Percentiles rank a stretch among this genome's conserved stretches.
Evolutionary conservation across 2,113 vertebrate genomes (phyloP).

Genomic region (Dromaius novaehollandiae): DNA sequence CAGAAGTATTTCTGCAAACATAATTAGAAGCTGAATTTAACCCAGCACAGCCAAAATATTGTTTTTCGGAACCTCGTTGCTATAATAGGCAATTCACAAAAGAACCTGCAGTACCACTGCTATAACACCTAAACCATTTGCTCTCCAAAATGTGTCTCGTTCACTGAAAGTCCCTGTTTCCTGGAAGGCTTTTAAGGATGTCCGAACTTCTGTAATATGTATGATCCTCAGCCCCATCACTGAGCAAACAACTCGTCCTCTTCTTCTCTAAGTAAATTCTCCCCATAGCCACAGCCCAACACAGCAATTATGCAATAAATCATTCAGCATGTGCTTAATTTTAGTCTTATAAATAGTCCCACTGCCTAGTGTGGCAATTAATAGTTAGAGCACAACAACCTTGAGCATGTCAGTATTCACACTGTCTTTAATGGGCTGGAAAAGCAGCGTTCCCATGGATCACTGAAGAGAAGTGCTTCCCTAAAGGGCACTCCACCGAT

Average conservation of each 20-base stretch:
- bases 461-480: background rate
- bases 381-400: background rate
- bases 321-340: background rate
- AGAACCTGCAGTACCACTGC: background rate
- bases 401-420: background rate
- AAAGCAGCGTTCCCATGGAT: background rate
- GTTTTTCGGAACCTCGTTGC: background rate
- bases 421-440: background rate
- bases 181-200: background rate
- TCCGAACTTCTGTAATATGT: no score
- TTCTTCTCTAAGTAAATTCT: background rate
- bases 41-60: background rate
- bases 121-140: background rate
- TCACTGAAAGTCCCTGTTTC: background rate
- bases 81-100: background rate
- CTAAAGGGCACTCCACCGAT: background rate
- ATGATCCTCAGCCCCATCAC: background rate
- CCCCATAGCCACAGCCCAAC: background rate
- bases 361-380: background rate
- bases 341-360: background rate
- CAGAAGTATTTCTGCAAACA: background rate
- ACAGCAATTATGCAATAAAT: background rate
- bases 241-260: background rate
- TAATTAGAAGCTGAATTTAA: background rate
- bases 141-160: background rate